These are phyloP conservation scores for Thyatira batis DNA, from an alignment of 2,888 invertebrate species.

Conservation along the genomic window DNA sequence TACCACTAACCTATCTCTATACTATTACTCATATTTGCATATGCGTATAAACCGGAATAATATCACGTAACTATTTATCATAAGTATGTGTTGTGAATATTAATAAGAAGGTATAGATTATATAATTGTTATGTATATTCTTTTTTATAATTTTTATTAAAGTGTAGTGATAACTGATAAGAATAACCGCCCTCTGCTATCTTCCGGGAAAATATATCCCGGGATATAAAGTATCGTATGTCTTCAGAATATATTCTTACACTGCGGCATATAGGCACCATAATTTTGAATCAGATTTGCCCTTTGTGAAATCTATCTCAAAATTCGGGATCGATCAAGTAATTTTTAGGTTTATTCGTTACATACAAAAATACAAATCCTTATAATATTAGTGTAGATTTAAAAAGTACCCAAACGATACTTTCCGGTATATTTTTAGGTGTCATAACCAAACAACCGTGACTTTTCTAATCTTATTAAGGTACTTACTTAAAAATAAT, in stretches of 20 bases:
- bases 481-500: neutral
- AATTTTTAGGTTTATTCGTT: neutral
- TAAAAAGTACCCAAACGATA: too few species aligned
- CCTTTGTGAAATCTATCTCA: too few species aligned
- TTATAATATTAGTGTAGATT: too few species aligned
- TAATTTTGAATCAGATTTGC: too few species aligned
- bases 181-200: too few species aligned
- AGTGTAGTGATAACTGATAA: neutral
- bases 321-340: too few species aligned
- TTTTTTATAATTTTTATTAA: neutral
- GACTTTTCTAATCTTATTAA: neutral
- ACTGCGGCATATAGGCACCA: too few species aligned
- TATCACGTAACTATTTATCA: neutral
- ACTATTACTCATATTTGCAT: conserved; percentile 8
- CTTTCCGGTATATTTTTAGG: too few species aligned
- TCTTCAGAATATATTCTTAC: too few species aligned
- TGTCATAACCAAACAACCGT: neutral
- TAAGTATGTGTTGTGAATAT: neutral
- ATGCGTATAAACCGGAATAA: neutral
- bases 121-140: neutral
- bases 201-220: too few species aligned
- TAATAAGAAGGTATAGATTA: neutral
- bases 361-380: neutral
- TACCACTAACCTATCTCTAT: conserved; percentile 21
- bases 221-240: too few species aligned